phyloP scores from a whole-genome alignment of 2,888 invertebrate species.

The Arctia plantaginis region DNA sequence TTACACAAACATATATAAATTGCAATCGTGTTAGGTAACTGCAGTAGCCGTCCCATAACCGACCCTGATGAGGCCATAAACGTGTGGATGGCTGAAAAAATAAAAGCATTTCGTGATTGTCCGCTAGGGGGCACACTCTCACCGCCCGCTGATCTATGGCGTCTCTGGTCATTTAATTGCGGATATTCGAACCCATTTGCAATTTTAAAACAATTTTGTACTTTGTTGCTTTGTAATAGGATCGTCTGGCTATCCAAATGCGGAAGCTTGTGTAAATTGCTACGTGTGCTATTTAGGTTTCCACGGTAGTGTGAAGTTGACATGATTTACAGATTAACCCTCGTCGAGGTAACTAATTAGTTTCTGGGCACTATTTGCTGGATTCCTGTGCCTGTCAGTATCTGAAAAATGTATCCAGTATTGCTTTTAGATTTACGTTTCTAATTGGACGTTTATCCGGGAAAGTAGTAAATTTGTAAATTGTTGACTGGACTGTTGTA shows the following conservation, averaged over 20 bases:
- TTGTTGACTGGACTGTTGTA: no score
- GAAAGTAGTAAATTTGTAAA: no score
- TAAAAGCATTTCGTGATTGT: conserved; percentile 84
- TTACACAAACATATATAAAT: conserved; percentile 48
- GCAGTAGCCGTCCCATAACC: conserved; percentile 65
- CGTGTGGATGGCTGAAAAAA: conserved; percentile 72
- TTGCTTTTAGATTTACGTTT: not conserved
- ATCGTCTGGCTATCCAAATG: conserved; percentile 17
- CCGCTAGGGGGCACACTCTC: conserved; percentile 56
- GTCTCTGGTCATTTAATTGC: conserved; percentile 64
- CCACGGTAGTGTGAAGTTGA: conserved; percentile 42
- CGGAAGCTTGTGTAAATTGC: conserved; percentile 38
- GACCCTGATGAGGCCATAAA: conserved; percentile 81
- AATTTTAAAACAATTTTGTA: conserved; percentile 30
- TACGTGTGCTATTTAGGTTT: conserved; percentile 45
- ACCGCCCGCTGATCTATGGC: conserved; percentile 60
- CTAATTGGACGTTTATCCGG: not conserved
- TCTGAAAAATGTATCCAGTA: conserved; percentile 1
- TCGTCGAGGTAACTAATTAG: conserved; percentile 26
- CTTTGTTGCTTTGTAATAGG: conserved; percentile 37
- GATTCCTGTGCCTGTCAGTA: conserved; percentile 13
- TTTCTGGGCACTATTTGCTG: conserved; percentile 27
- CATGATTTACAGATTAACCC: conserved; percentile 50
- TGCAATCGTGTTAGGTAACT: conserved; percentile 56
- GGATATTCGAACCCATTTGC: conserved; percentile 54